These are phyloP conservation scores for Lepeophtheirus nordmannii DNA, from an alignment of 2,888 invertebrate species.

Conservation along the genomic window DNA sequence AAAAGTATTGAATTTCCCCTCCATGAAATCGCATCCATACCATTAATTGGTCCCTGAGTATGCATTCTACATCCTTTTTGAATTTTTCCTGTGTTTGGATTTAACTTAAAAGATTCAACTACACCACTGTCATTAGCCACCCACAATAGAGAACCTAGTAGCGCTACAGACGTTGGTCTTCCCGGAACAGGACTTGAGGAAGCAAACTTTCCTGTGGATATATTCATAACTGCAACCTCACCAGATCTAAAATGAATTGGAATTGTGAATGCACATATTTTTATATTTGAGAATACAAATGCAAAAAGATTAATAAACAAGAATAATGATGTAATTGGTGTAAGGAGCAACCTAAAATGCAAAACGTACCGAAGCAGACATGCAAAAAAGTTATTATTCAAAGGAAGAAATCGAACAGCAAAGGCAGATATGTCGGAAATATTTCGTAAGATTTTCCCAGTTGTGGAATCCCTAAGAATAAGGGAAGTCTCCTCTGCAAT, in stretches of 20 bases:
- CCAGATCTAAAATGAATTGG: neutral
- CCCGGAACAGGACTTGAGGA: neutral
- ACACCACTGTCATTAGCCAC: constrained; percentile 8
- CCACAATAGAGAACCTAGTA: constrained; percentile 12
- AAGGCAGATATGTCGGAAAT: neutral
- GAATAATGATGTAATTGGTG: no score
- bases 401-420: constrained; percentile 18
- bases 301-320: no score
- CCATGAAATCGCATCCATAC: neutral
- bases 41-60: neutral
- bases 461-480: neutral
- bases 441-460: neutral
- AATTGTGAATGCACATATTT: neutral
- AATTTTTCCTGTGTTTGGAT: neutral
- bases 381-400: constrained; percentile 19
- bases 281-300: no score
- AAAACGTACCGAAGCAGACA: neutral
- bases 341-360: neutral
- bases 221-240: neutral
- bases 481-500: constrained; percentile 8
- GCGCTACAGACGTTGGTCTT: neutral
- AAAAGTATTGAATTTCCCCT: neutral
- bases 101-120: constrained; percentile 14
- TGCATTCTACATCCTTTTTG: constrained; percentile 17
- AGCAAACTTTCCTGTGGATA: constrained; percentile 20